These are phyloP conservation scores for Ischnus inquisitorius DNA, from an alignment of 2,888 invertebrate species.

Conservation along the genomic window DNA sequence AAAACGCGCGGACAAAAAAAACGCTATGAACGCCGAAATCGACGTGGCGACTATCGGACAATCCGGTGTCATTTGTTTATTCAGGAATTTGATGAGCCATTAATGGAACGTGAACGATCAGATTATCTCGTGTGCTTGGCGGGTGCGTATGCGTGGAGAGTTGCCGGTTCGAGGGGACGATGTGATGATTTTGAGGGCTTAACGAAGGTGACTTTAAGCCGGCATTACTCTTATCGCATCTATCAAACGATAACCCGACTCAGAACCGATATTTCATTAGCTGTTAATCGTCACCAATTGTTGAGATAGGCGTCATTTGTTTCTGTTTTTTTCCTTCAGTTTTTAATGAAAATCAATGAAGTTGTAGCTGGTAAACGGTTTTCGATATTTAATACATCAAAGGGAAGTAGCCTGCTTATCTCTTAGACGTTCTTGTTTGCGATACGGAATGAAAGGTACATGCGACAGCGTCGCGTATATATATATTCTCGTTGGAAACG, in stretches of 20 bases:
- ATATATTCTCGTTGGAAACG: conserved; percentile 57
- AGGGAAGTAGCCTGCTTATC: background rate
- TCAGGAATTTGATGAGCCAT: conserved; percentile 39
- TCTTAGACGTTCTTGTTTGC: background rate
- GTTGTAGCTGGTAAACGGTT: background rate
- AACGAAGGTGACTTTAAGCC: conserved; percentile 56
- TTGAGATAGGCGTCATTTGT: background rate
- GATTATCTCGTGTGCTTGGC: conserved; percentile 21
- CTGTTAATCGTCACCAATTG: background rate
- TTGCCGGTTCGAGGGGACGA: conserved; percentile 54
- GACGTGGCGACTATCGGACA: conserved; percentile 28
- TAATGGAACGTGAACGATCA: conserved; percentile 13
- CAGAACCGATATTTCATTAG: background rate
- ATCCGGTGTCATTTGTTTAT: conserved; percentile 49
- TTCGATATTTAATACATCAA: background rate
- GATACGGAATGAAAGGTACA: conserved; percentile 37
- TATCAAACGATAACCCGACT: background rate
- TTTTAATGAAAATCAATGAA: background rate
- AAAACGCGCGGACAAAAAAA: conserved; percentile 31
- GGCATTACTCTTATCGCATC: conserved; percentile 27
- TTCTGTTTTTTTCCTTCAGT: background rate
- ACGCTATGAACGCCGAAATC: conserved; percentile 32
- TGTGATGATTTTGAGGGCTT: conserved; percentile 64
- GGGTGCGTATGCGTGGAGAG: background rate
- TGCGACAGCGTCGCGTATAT: conserved; percentile 47